Percentiles rank a stretch among this genome's conserved stretches.
Conservation (phyloP, 64 coral and sea anemone genomes). For the Actinia tenebrosa region DNA sequence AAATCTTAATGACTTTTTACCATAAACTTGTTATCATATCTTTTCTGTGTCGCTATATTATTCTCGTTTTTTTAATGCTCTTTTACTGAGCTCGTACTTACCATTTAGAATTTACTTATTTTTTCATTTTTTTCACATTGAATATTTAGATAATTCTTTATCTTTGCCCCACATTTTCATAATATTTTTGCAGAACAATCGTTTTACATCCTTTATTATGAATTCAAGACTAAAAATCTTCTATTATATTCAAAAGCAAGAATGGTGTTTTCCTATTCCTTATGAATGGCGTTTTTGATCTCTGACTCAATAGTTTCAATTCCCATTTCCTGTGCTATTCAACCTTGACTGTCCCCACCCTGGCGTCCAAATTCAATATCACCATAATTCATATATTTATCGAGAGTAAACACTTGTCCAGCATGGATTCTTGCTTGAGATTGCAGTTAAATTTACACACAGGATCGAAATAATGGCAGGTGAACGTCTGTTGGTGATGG, state of each 20-base stretch:
- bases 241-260: neutral
- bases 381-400: neutral
- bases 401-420: neutral
- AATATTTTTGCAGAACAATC: neutral
- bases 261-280: neutral
- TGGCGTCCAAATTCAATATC: neutral
- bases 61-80: neutral
- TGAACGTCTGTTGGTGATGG: too few relatives aligned
- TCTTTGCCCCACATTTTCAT: neutral
- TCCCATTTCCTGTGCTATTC: neutral
- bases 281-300: neutral
- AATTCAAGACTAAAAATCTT: neutral
- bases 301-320: neutral
- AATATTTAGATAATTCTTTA: neutral
- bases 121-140: neutral
- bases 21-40: neutral
- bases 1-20: neutral
- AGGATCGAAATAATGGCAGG: neutral
- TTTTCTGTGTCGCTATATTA: neutral
- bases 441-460: neutral
- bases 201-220: neutral
- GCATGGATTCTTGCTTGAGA: neutral
- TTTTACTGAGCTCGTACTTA: neutral
- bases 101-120: neutral
- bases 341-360: neutral